Base-by-base conservation (phyloP, 2,888 invertebrate genomes). In the Tetragonula carbonaria region DNA sequence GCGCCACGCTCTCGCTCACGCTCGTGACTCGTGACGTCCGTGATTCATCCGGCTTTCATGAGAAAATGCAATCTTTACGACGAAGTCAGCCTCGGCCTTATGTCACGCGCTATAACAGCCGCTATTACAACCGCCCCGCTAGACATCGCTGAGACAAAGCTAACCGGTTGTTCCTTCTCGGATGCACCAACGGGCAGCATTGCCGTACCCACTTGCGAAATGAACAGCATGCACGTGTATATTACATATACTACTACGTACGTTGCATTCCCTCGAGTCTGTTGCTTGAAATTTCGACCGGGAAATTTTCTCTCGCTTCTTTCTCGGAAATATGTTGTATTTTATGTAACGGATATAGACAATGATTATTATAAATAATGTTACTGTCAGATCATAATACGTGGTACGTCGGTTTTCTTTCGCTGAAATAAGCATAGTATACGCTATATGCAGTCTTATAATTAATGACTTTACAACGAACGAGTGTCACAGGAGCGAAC, bases 11-110 rank as follows among this genome's bases (percentile, higher is more conserved):
- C 28, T 28, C 28, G 28, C 71, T 80, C 78, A 74, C 81, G 28
- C 81, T 80, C 79, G 70, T 66, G 72, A 74, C 81, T 65, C 79
- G 70, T 66, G 72, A 76, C 78, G 78, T 28, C 28, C 28, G 28
- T 87, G 90, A 88, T 88, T 87, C 88, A 84, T 86, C 77, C 85
- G 76, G 85, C 80, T 90, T 85, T 88, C 86, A 84, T 86, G 90
- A 84, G 90, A 90, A 90, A 90, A 90, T 88, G 86, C 83, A 85
- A 87, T 88, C 87, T 88, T 87, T 87, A 85, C 80, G 62, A 66
- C 66, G 38, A 74, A n/a, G 45, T 78, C 72, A 73, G 78, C 71
- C 82, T 50, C 78, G 72, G 68, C 79, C 84, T 89, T 86, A 84
- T 89, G 89, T 86, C 87, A 86, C 80, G 82, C 84, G 86, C 82